These are phyloP conservation scores for Augochlora pura DNA, from an alignment of 1,140 invertebrate genomes.

Conservation along the genomic window DNA sequence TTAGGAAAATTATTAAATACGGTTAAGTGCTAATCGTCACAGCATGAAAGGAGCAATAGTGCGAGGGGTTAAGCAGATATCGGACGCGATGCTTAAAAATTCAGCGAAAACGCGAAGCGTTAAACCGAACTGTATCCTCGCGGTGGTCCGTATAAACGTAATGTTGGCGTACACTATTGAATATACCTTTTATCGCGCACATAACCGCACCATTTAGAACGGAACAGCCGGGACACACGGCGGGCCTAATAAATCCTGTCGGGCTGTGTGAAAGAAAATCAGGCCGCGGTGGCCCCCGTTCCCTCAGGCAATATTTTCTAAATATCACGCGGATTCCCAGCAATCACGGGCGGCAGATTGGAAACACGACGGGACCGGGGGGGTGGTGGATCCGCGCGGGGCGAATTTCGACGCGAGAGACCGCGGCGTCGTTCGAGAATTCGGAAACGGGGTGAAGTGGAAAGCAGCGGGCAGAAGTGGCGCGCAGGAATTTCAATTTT, in stretches of 20 bases:
- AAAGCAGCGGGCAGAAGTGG: conserved; percentile 21
- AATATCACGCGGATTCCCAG: conserved; percentile 34
- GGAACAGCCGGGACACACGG: background rate
- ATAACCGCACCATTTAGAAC: no score
- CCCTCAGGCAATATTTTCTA: conserved; percentile 32
- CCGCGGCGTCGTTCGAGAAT: conserved; percentile 34
- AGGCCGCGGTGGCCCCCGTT: conserved; percentile 13
- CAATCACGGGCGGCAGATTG: conserved; percentile 36
- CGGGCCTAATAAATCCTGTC: conserved; percentile 2
- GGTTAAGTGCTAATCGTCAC: no score
- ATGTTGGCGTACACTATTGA: no score
- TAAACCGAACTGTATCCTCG: no score
- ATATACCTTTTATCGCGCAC: no score
- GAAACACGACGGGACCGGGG: background rate
- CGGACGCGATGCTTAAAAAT: no score
- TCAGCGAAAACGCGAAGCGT: no score
- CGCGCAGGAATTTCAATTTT: conserved; percentile 60
- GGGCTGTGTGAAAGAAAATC: conserved; percentile 27
- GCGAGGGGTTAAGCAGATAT: no score
- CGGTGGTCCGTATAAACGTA: no score
- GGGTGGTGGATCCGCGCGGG: conserved; percentile 13
- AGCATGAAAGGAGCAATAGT: no score
- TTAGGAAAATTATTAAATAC: no score
- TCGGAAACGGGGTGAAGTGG: conserved; percentile 50
- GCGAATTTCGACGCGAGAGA: conserved; percentile 30